Conservation (phyloP, 2,888 invertebrate genomes). For the Parnassius orleans region DNA sequence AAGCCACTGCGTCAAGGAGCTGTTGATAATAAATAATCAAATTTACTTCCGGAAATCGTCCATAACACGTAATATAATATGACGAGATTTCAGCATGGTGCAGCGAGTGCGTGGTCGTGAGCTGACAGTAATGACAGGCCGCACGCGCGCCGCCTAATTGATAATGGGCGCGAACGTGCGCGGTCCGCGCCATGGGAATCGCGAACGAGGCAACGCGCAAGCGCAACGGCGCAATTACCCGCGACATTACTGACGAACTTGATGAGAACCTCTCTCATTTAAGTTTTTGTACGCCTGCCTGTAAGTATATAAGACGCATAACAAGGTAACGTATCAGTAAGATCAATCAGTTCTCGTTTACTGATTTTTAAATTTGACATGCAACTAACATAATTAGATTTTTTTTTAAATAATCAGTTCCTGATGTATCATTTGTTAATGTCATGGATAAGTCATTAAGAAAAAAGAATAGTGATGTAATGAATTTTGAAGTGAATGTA, state of each 20-base stretch:
- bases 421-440: too few relatives aligned
- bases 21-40: background rate
- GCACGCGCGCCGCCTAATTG: slow-evolving; percentile 78
- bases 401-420: background rate
- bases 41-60: background rate
- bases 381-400: too few relatives aligned
- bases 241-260: slow-evolving; percentile 28
- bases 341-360: background rate
- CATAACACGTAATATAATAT: background rate
- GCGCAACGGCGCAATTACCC: slow-evolving; percentile 44
- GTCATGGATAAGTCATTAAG: too few relatives aligned
- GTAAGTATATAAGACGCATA: background rate
- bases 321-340: slow-evolving; percentile 8
- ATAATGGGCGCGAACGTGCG: slow-evolving; percentile 72
- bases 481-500: too few relatives aligned
- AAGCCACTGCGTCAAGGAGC: too few relatives aligned
- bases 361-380: too few relatives aligned
- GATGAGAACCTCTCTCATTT: slow-evolving; percentile 41
- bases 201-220: slow-evolving; percentile 29
- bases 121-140: slow-evolving; percentile 66
- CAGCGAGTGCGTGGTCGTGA: slow-evolving; percentile 67
- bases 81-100: slow-evolving; percentile 35
- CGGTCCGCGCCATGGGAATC: slow-evolving; percentile 61
- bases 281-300: slow-evolving; percentile 31
- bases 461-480: too few relatives aligned